Evolutionary conservation across 2,888 invertebrate genomes (phyloP), one percentile per base, ranked within the genome.

Genomic region (Congeria kusceri): DNA sequence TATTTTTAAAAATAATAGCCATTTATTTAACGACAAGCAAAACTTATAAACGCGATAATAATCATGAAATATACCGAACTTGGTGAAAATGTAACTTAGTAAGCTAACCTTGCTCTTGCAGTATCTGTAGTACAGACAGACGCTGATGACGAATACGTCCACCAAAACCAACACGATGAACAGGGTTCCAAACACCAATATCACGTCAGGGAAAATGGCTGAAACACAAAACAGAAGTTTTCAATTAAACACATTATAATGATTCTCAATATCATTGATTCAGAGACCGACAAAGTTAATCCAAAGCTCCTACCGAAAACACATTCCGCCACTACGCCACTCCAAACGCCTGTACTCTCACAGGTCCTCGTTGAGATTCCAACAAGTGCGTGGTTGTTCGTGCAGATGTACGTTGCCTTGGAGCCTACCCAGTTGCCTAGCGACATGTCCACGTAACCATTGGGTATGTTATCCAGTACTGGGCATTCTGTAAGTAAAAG

Each of bases 231-330:
- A 11, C 13, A 39, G 9, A 39, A 3, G 39, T 39, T 11, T 15
- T 13, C 39, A 1, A 39, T 39, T 39, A 39, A 1, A n/a, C n/a
- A n/a, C n/a, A n/a, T n/a, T n/a, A n/a, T n/a, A n/a, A n/a, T n/a
- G n/a, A n/a, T n/a, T n/a, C n/a, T n/a, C n/a, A n/a, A n/a, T n/a
- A n/a, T n/a, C n/a, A n/a, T n/a, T n/a, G n/a, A n/a, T n/a, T n/a
- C n/a, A n/a, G n/a, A n/a, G n/a, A n/a, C n/a, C n/a, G n/a, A n/a
- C n/a, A n/a, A n/a, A n/a, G n/a, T n/a, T n/a, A n/a, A n/a, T n/a
- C n/a, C n/a, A n/a, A n/a, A n/a, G n/a, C n/a, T n/a, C 53, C 20
- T 53, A 82, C 82, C 72, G 69, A 78, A 82, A 39, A 83, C 70
- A 67, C 83, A 83, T 7, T 57, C 59, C n/a, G 79, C 77, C 20